phyloP scores from a whole-genome alignment of 2,797 vertebrate species.

The Menidia menidia region DNA sequence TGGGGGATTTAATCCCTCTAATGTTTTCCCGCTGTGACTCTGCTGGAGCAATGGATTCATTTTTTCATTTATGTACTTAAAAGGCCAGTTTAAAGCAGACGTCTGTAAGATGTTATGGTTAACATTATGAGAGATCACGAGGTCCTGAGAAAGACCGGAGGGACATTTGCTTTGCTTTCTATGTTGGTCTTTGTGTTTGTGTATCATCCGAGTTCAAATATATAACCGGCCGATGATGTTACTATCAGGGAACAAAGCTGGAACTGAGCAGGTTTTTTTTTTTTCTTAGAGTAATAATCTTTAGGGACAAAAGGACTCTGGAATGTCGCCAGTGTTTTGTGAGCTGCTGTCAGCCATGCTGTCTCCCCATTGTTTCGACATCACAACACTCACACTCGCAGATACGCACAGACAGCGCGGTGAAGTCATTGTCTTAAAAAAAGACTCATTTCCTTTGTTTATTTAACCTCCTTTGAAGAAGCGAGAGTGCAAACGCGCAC shows the following conservation, averaged over 20 bases:
- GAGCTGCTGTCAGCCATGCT: slow-evolving; percentile 50
- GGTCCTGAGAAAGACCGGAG: slow-evolving; percentile 62
- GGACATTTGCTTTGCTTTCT: slow-evolving; percentile 34
- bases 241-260: not conserved
- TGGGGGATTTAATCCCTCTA: slow-evolving; percentile 3
- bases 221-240: slow-evolving; percentile 1
- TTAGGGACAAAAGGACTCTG: slow-evolving; percentile 34
- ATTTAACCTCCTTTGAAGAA: slow-evolving; percentile 76
- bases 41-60: slow-evolving; percentile 18
- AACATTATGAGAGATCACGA: slow-evolving; percentile 59
- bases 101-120: slow-evolving; percentile 64
- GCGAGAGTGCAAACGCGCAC: slow-evolving; percentile 44
- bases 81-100: slow-evolving; percentile 30
- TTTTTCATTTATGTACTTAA: slow-evolving; percentile 41
- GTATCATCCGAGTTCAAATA: not conserved
- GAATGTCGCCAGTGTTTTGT: slow-evolving; percentile 45
- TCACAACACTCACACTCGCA: slow-evolving; percentile 21
- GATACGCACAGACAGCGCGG: slow-evolving; percentile 23
- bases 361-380: slow-evolving; percentile 69
- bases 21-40: slow-evolving; percentile 34
- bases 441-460: slow-evolving; percentile 75
- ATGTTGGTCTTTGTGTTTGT: slow-evolving; percentile 21
- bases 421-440: slow-evolving; percentile 75
- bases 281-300: not conserved
- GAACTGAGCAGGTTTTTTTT: slow-evolving; percentile 18